Base-by-base conservation (phyloP, 1,140 invertebrate species). In the Drosophila ercepeae region DNA sequence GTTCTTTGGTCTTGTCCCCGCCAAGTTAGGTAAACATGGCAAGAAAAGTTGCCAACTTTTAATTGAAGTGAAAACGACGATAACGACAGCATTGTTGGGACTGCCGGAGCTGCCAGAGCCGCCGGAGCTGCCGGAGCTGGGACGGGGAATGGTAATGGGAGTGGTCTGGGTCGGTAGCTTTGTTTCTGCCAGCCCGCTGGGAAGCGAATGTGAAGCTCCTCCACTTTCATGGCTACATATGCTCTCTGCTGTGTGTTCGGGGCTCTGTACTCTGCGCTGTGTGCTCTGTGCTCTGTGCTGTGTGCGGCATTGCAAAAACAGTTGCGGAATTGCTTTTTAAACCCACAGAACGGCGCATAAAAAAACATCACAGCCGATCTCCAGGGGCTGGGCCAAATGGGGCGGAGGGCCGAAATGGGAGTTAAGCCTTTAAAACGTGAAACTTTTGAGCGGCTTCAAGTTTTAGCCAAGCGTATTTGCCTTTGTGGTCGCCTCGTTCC, bases 21-120 rank as follows among this genome's bases (percentile, higher is more conserved):
- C 52, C 61, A 59, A 75, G 71, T 82, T 88, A 86, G 82, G 82
- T 86, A 75, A 86, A 82, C 59, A 75, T 82, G 73, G 82, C 73
- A 86, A 88, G 82, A 88, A 90, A 90, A 90, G 88, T 90, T 90
- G 75, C 75, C 72, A 90, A 90, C 79, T 90, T 90, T 90, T 90
- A 89, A 90, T 90, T 90, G 88, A 90, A 90, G 88, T 90, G 88
- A 90, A 90, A 90, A 90, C 88, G 88, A 90, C 78, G 82, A 90
- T 90, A 90, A 90, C 89, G 88, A 90, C 82, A 90, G 82, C 81
- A 88, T 84, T 84, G 81, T 84, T 76, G 77, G 36, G 76, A 72
- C 67, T 75, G 79, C 51, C 72, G 57, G 44, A 57, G 27, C 63
- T 65, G 23, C 41, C 21, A 2, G 21, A 21, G 21, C 21, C 4